phyloP scores from a whole-genome alignment of 2,113 vertebrate species.

The Strigops habroptila region DNA sequence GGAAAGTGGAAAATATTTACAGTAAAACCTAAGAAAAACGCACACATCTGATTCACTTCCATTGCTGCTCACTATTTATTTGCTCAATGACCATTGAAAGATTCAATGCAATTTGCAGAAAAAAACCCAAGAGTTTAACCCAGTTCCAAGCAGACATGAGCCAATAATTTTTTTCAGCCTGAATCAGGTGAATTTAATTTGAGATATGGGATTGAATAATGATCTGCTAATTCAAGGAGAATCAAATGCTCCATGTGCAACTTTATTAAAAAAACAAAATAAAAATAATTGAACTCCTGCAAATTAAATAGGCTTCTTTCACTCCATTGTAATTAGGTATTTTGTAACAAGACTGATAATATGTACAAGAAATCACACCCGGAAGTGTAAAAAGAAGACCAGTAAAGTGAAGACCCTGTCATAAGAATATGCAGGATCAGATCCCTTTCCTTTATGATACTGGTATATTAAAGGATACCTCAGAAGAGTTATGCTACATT shows the following conservation, averaged over 20 bases:
- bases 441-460: background rate
- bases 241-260: background rate
- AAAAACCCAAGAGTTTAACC: accelerated
- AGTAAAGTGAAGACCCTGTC: background rate
- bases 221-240: background rate
- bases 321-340: background rate
- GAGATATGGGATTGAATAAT: background rate
- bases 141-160: background rate
- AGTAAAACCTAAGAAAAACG: background rate
- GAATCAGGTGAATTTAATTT: background rate
- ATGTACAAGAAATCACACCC: background rate
- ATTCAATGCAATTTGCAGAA: background rate
- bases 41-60: background rate
- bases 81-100: background rate
- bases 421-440: background rate
- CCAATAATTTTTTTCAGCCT: background rate
- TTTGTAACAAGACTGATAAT: background rate
- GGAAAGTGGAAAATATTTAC: background rate
- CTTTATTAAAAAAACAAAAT: background rate
- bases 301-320: background rate
- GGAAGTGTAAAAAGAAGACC: background rate
- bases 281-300: background rate
- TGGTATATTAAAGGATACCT: background rate
- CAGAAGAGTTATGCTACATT: background rate
- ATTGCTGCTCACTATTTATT: background rate